Base-by-base conservation (phyloP, 2,113 vertebrate genomes). In the Rhabdornis inornatus region DNA sequence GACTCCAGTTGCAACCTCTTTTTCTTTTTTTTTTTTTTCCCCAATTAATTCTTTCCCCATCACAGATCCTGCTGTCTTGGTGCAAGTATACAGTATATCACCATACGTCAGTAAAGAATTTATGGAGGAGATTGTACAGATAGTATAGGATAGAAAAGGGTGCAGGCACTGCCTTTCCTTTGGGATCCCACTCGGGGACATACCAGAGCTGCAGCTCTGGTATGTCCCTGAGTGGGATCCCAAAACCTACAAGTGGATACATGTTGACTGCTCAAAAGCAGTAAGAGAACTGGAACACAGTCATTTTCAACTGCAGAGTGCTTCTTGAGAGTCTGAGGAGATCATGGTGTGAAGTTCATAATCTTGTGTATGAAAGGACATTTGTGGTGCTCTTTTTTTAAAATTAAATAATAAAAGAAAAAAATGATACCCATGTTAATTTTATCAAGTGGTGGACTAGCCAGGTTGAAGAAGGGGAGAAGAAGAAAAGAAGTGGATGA, bases 401-500 rank as follows among this genome's bases (percentile, higher is more conserved):
- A 59, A 37, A 59, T 71, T 63, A 45, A 95, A 86, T 80, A 90
- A 64, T 33, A 66, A 63, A 65, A 85, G 24, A n/a, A 70, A 81
- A 94, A 93, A 89, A 27, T n/a, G 6, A 83, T 92, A 74, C 44
- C 0, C 13, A 70, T 90, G 83, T 95, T 92, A 71, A 84, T 96
- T 96, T 90, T 95, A 37, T 65, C 81, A 82, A 92, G 87, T 95
- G 87, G 91, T 96, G 94, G 92, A 61, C 77, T 87, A 82, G 87
- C 84, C 81, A 77, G 89, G 94, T 92, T 94, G 86, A 66, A 68
- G 93, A 90, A 93, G 81, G 45, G 39, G 40, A 91, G 37, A 90
- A 92, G 56, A 72, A 72, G 91, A 88, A 88, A 91, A 97, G 81
- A 79, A 89, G 72, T 86, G 89, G 92, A 94, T 95, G 94, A 93